These are phyloP conservation scores for Halichoerus grypus DNA, from an alignment of 2,113 vertebrate genomes.

Conservation along the genomic window DNA sequence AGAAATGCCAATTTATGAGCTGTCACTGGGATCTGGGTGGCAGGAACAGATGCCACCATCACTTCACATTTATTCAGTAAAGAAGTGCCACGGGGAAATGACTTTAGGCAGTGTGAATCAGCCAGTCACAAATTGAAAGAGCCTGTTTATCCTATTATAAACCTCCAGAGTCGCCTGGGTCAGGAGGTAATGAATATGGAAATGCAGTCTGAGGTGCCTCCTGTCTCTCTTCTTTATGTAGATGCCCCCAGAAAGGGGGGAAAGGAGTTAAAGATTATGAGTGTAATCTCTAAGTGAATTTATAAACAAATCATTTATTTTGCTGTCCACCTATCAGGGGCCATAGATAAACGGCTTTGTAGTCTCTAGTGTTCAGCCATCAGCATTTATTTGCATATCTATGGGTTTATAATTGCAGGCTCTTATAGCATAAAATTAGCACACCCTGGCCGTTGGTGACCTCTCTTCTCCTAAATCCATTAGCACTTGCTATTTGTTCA, in stretches of 20 bases:
- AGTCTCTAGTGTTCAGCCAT: slow-evolving; percentile 28
- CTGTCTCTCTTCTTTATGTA: neutral
- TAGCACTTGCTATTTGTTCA: slow-evolving; percentile 71
- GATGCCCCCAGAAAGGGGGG: neutral
- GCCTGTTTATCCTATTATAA: slow-evolving; percentile 16
- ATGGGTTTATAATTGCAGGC: slow-evolving; percentile 70
- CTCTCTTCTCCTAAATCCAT: slow-evolving; percentile 65
- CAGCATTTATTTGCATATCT: slow-evolving; percentile 75
- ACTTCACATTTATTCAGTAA: slow-evolving; percentile 26
- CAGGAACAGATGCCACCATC: slow-evolving; percentile 54
- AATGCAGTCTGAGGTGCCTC: neutral
- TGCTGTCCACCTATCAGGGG: slow-evolving; percentile 44
- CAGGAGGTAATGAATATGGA: slow-evolving; percentile 45
- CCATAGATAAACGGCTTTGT: slow-evolving; percentile 58
- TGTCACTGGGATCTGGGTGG: slow-evolving; percentile 36
- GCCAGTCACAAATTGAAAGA: neutral
- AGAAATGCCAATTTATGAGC: neutral
- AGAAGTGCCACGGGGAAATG: neutral
- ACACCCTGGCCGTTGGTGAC: slow-evolving; percentile 39
- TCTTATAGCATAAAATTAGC: slow-evolving; percentile 70
- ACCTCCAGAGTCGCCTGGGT: neutral
- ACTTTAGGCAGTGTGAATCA: neutral
- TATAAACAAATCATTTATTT: slow-evolving; percentile 72
- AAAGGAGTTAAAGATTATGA: neutral
- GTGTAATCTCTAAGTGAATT: slow-evolving; percentile 55